Evolutionary conservation across 1,140 invertebrate genomes (phyloP).

Genomic region (Bacillus rossius): DNA sequence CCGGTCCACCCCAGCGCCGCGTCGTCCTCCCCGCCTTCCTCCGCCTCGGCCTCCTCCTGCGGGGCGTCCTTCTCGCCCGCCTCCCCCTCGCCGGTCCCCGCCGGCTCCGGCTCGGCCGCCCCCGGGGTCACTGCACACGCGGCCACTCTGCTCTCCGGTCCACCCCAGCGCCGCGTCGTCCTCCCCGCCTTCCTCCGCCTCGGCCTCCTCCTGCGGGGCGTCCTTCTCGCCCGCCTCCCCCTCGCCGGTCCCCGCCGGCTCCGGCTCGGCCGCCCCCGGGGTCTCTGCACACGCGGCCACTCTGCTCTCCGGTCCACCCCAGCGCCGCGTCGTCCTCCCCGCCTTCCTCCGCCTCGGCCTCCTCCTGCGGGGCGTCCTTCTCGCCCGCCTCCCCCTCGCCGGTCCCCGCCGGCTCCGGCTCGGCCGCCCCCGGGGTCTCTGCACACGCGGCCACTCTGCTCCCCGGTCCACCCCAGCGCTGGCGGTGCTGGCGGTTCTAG

Average conservation of each 20-base stretch:
- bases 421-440: slow-evolving; percentile 6
- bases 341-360: background rate
- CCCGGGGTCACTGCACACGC: slow-evolving; percentile 19
- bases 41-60: background rate
- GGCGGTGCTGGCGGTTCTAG: no score
- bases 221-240: background rate
- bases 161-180: no score
- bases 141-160: slow-evolving; percentile 24
- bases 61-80: background rate
- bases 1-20: slow-evolving; percentile 12
- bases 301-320: slow-evolving; percentile 19
- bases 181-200: no score
- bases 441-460: slow-evolving; percentile 20
- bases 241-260: background rate
- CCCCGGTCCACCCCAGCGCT: slow-evolving; percentile 14
- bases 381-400: background rate
- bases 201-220: background rate
- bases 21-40: background rate
- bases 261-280: background rate
- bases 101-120: background rate
- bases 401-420: background rate
- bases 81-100: no score
- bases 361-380: background rate
- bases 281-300: slow-evolving; percentile 24
- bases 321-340: no score